phyloP scores from a whole-genome alignment of 2,888 invertebrate genomes.

The Synanthedon andrenaeformis region DNA sequence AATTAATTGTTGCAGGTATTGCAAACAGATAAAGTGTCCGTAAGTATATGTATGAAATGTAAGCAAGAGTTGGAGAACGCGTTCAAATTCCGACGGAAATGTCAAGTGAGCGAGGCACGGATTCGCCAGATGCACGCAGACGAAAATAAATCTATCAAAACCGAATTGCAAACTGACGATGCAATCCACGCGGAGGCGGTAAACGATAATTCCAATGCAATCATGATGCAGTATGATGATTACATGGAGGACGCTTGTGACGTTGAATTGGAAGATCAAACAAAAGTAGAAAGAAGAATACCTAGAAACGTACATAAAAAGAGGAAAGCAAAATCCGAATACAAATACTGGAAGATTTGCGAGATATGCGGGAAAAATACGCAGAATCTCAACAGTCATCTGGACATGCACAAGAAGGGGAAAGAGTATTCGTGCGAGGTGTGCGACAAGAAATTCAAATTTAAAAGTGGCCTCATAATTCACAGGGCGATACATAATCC shows the following conservation, averaged over 20 bases:
- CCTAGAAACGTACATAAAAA: constrained; percentile 4
- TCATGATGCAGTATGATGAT: constrained; percentile 19
- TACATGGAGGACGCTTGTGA: constrained; percentile 5
- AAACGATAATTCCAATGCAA: constrained; percentile 19
- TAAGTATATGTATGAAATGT: constrained; percentile 50
- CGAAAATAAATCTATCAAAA: constrained; percentile 25
- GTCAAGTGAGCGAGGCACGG: constrained; percentile 47
- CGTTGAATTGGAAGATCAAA: not conserved
- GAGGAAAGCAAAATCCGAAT: constrained; percentile 19
- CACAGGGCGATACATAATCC: constrained; percentile 58
- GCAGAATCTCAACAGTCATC: constrained; percentile 45
- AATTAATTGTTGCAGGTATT: constrained; percentile 38
- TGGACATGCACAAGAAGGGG: constrained; percentile 50
- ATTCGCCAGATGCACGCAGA: constrained; percentile 16
- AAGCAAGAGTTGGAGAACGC: constrained; percentile 50
- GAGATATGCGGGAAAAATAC: constrained; percentile 61
- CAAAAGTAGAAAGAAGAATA: not conserved
- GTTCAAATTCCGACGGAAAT: constrained; percentile 57
- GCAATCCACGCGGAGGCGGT: constrained; percentile 11
- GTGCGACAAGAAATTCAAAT: constrained; percentile 62
- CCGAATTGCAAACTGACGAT: constrained; percentile 28
- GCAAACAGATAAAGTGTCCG: constrained; percentile 42
- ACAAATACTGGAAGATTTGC: constrained; percentile 59
- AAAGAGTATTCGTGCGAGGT: constrained; percentile 52
- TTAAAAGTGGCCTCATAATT: constrained; percentile 54